Evolutionary conservation across 2,113 vertebrate genomes (phyloP), one percentile per base, ranked within the genome.

Genomic region (Siniperca chuatsi): DNA sequence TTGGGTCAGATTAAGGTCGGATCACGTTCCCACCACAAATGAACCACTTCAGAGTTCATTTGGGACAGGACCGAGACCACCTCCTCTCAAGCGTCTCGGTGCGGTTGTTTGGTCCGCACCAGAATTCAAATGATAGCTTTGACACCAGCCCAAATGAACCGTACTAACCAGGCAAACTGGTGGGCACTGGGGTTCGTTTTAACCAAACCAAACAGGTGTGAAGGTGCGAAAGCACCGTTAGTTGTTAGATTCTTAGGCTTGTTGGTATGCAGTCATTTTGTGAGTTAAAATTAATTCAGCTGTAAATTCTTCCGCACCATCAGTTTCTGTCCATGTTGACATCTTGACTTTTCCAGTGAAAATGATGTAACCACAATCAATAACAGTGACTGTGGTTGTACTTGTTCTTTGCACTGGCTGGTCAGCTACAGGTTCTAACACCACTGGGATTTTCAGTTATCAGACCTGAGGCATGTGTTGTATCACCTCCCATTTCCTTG

Each of bases 371-470:
- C 76, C 33, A 18, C 40, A 50, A 83, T 83, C 72, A 55, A 75
- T 85, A 70, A 58, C 46, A 20, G 40, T 77, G 74, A 86, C 52
- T 73, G 79, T 67, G 58, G 65, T 87, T 81, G 52, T 35, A 9
- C 71, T 37, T 55, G 40, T 44, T 77, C 57, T 70, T 70, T 71
- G 52, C 68, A 60, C 57, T 81, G 50, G 33, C 20, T 37, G 25
- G 33, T 29, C 74, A 52, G 12, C 37, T 57, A 8, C 29, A 60
- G 18, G 46, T 54, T 72, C 60, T 29, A 64, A 25, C 55, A 61
- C 81, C 66, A 50, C 67, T 58, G 75, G 78, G 80, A 73, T 25
- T 87, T 80, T 65, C 65, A 84, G 67, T 62, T 79, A 40, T 68
- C n/a, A 64, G 70, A 67, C 55, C 54, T 13, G 33, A 15, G 71